Evolutionary conservation across 2,888 invertebrate species (phyloP).

Genomic region (Drosophila colorata): DNA sequence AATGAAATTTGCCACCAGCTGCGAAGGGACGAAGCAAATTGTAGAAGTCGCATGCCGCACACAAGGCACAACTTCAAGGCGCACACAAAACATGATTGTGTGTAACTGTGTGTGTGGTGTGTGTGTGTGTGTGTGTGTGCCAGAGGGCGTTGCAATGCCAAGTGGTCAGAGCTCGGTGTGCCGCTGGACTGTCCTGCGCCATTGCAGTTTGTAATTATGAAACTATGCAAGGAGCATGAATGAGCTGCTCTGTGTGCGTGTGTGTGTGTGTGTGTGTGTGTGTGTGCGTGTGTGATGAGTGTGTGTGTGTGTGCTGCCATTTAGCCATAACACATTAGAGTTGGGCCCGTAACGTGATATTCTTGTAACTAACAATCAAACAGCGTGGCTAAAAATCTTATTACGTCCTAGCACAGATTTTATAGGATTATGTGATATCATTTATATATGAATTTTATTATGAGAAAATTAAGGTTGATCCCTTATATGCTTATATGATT

Average conservation of each 20-base stretch:
- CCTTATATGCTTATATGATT: too few relatives aligned
- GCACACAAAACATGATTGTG: conserved; percentile 32
- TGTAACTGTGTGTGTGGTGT: background rate
- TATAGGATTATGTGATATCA: too few relatives aligned
- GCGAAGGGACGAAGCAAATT: conserved; percentile 24
- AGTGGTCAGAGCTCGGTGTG: conserved; percentile 52
- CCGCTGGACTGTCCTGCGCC: conserved; percentile 52
- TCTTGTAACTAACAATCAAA: too few relatives aligned
- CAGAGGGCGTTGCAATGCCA: conserved; percentile 49
- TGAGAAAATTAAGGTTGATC: too few relatives aligned
- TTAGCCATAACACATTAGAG: conserved; percentile 17
- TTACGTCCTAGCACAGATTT: background rate
- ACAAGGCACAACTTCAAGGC: conserved; percentile 52
- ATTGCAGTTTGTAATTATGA: conserved; percentile 74
- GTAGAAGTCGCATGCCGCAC: conserved; percentile 68
- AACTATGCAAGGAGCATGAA: conserved; percentile 59
- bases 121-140: conserved; percentile 15
- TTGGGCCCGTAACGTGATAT: background rate
- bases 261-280: conserved; percentile 6
- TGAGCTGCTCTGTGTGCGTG: background rate
- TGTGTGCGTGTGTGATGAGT: conserved; percentile 19
- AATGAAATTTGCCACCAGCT: conserved; percentile 75
- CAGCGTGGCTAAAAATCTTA: background rate
- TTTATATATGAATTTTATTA: too few relatives aligned
- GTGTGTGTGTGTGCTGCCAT: conserved; percentile 38